A percentile compares a stretch with the other conserved stretches of the same genome.
These are phyloP conservation scores for Dynastes hyllus DNA, from an alignment of 2,888 invertebrate species.

Conservation along the genomic window DNA sequence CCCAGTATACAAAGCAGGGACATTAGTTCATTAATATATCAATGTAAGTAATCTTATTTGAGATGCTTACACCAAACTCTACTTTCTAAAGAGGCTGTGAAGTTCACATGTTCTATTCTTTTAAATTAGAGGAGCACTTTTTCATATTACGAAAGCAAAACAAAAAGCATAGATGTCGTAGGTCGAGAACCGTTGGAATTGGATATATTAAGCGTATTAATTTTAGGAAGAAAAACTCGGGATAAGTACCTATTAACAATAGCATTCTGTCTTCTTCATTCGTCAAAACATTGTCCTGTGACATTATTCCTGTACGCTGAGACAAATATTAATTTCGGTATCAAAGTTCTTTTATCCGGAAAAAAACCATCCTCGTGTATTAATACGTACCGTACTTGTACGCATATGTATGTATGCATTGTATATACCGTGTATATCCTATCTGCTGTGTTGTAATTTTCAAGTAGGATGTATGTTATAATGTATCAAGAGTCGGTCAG, in stretches of 20 bases:
- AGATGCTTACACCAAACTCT: too few relatives aligned
- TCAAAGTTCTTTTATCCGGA: constrained; percentile 49
- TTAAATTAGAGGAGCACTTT: neutral
- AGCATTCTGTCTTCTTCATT: constrained; percentile 39
- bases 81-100: too few relatives aligned
- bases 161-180: neutral
- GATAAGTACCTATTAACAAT: constrained; percentile 24
- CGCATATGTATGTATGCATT: constrained; percentile 13
- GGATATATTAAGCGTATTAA: constrained; percentile 23
- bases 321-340: constrained; percentile 46
- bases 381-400: constrained; percentile 10
- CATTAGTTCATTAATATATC: too few relatives aligned
- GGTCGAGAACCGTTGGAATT: constrained; percentile 16
- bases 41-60: too few relatives aligned
- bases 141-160: constrained; percentile 1
- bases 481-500: constrained; percentile 60
- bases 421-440: constrained; percentile 10
- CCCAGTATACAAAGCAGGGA: too few relatives aligned
- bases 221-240: constrained; percentile 2
- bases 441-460: constrained; percentile 53
- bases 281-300: constrained; percentile 41
- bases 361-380: constrained; percentile 24
- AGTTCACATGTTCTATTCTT: too few relatives aligned
- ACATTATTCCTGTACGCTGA: constrained; percentile 23
- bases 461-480: constrained; percentile 57